These are phyloP conservation scores for Diuraphis noxia DNA, from an alignment of 1,140 invertebrate genomes.

Conservation along the genomic window DNA sequence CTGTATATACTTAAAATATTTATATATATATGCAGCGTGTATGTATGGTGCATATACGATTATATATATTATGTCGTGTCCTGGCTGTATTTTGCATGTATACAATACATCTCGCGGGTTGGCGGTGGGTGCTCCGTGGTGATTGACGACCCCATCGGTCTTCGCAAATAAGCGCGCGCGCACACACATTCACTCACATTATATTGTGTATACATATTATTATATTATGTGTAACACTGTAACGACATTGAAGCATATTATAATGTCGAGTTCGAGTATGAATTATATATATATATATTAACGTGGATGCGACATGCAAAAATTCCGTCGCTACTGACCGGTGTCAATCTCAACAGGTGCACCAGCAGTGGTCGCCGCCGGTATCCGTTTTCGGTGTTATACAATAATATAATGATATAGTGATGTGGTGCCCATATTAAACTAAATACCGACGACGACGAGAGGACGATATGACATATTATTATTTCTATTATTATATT, in stretches of 20 bases:
- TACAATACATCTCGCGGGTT: neutral
- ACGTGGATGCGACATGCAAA: neutral
- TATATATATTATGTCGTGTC: neutral
- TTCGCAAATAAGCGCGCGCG: neutral
- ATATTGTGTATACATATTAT: neutral
- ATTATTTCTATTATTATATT: slow-evolving; percentile 4
- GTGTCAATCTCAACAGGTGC: slow-evolving; percentile 10
- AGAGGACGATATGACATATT: neutral
- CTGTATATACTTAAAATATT: neutral
- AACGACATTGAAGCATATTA: neutral
- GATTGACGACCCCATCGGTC: neutral
- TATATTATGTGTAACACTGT: neutral
- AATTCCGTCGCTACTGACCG: neutral
- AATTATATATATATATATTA: neutral
- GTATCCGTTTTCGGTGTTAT: slow-evolving; percentile 12
- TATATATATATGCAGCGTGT: neutral
- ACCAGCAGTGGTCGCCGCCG: neutral
- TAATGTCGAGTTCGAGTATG: neutral
- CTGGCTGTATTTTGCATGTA: neutral
- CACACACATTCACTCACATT: neutral
- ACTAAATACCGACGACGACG: neutral
- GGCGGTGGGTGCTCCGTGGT: neutral
- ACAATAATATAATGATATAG: neutral
- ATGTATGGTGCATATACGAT: neutral
- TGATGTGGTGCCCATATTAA: neutral